Evolutionary conservation across 2,113 vertebrate genomes (phyloP), one percentile per base, ranked within the genome.

Genomic region (Porphyrio hochstetteri): DNA sequence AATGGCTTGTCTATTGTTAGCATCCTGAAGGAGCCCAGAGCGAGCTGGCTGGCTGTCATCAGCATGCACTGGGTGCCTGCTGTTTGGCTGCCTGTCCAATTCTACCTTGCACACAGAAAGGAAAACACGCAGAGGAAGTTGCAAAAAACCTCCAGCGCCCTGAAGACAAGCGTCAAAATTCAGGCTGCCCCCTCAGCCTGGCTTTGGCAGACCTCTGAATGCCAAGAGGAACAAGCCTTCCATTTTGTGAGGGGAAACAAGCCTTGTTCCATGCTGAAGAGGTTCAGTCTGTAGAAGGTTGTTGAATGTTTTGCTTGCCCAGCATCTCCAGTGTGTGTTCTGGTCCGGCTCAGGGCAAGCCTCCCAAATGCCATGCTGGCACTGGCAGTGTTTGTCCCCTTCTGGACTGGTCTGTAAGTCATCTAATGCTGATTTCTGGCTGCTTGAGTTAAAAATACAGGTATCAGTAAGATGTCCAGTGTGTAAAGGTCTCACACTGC

Each of bases 111-210:
- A 68, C 83, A n/a, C 70, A 56, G 35, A 65, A 82, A 88, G 76
- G 48, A 89, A 94, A 95, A 83, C 81, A 78, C 1, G 7, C 56
- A 81, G 80, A 88, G 61, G 91, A 93, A 61, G 72, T 5, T 78
- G 86, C 86, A 81, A 89, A 94, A 83, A 81, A 25, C 35, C 44
- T 84, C 64, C 13, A 81, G 91, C 3, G 2, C 71, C 68, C 65
- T 84, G 72, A 92, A 91, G 86, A 90, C 46, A 90, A 55, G 77
- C 78, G 72, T 86, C 92, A 92, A 86, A 94, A 93, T 74, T 36
- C 88, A 63, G 76, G 72, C 60, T 94, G 71, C 55, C 64, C 18
- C 1, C 68, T 92, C 88, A 88, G 76, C 28, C 91, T 88, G 80
- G 72, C 64, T 86, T 83, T 61, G 46, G 68, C 91, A 87, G 82